Conservation (phyloP, 2,113 vertebrate species). For the Tachysurus fulvidraco region DNA sequence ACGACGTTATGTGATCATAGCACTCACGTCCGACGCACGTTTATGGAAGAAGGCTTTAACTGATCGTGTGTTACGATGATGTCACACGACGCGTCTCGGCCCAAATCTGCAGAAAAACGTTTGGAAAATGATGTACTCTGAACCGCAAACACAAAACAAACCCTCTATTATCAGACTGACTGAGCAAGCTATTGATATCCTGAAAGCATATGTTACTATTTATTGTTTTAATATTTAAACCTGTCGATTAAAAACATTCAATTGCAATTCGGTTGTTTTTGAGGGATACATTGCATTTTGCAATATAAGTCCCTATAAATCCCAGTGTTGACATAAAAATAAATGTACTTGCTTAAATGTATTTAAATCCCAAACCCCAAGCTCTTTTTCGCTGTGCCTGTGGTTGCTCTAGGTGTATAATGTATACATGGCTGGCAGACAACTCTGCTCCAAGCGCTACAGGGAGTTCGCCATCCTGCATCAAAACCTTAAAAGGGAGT, state of each 20-base stretch:
- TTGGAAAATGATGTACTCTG: too few relatives aligned
- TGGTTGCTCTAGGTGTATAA: slow-evolving; percentile 84
- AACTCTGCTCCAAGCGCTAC: slow-evolving; percentile 95
- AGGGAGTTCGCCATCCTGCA: slow-evolving; percentile 91
- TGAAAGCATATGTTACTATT: background rate
- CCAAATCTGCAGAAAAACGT: too few relatives aligned
- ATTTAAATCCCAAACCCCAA: background rate
- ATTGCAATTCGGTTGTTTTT: background rate
- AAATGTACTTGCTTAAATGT: background rate
- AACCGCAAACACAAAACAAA: background rate
- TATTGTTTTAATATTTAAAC: background rate
- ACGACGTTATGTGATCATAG: too few relatives aligned
- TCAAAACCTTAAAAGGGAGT: slow-evolving; percentile 96
- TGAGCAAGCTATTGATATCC: background rate
- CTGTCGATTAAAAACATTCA: background rate
- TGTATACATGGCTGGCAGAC: slow-evolving; percentile 95
- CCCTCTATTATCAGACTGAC: background rate
- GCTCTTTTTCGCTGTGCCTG: background rate
- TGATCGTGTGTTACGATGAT: too few relatives aligned
- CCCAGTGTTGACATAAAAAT: background rate
- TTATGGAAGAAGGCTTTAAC: too few relatives aligned
- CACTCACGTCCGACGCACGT: too few relatives aligned
- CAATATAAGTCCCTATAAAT: background rate
- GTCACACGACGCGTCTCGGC: too few relatives aligned
- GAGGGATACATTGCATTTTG: background rate